These are phyloP conservation scores for Xyrichtys novacula DNA, from an alignment of 2,797 vertebrate species.

Conservation along the genomic window DNA sequence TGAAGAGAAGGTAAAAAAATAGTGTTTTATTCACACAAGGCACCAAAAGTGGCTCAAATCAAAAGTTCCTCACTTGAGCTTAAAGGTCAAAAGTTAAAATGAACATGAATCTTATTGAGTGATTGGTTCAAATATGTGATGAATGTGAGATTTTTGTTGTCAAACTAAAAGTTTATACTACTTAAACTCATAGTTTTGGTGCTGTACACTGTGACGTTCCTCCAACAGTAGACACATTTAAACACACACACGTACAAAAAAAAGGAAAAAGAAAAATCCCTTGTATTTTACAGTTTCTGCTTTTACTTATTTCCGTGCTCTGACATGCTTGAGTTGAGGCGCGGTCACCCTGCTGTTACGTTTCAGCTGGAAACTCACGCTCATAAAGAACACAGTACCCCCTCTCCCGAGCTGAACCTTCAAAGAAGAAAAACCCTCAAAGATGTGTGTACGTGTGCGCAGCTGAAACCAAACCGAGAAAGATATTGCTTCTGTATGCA, in stretches of 20 bases:
- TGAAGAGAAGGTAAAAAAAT: too few species aligned
- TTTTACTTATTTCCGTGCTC: slow-evolving; percentile 12
- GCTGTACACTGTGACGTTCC: not conserved
- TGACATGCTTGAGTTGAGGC: slow-evolving; percentile 24
- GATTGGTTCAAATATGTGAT: too few species aligned
- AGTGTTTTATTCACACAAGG: too few species aligned
- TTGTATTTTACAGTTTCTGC: slow-evolving; percentile 15
- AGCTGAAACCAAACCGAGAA: slow-evolving; percentile 29
- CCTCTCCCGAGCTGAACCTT: slow-evolving; percentile 6
- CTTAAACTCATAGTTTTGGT: not conserved
- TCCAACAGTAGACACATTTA: not conserved
- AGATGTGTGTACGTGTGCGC: slow-evolving; percentile 9
- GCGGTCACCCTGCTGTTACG: slow-evolving; percentile 24
- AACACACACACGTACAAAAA: not conserved
- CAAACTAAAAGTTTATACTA: too few species aligned
- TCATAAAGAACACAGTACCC: slow-evolving; percentile 40
- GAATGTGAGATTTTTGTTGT: too few species aligned
- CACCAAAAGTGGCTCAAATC: too few species aligned
- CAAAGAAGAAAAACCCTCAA: slow-evolving; percentile 27
- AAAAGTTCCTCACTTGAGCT: too few species aligned
- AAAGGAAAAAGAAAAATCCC: too few species aligned
- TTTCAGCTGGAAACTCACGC: slow-evolving; percentile 38
- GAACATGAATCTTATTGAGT: too few species aligned
- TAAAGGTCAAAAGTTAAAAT: too few species aligned
- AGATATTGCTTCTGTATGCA: slow-evolving; percentile 41